phyloP scores from a whole-genome alignment of 2,797 vertebrate genomes.

The Gephyroberyx darwinii region DNA sequence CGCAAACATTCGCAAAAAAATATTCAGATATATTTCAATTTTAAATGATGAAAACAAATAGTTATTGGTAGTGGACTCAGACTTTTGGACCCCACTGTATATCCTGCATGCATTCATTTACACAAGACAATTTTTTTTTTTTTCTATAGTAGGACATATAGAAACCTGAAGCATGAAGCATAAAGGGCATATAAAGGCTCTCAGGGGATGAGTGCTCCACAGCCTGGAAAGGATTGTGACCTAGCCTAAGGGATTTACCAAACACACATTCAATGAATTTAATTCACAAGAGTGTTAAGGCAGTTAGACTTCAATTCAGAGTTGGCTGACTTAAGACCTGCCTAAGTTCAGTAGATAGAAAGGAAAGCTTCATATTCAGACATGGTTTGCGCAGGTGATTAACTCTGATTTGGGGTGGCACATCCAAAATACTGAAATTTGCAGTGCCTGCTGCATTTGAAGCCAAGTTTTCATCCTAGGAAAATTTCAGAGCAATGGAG shows the following conservation, averaged over 20 bases:
- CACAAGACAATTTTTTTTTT: conserved; percentile 21
- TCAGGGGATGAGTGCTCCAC: conserved; percentile 28
- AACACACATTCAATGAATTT: conserved; percentile 26
- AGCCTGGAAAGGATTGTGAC: conserved; percentile 30
- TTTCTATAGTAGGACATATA: conserved; percentile 32
- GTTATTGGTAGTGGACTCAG: too few species aligned
- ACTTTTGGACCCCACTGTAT: too few species aligned
- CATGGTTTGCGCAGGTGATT: background rate
- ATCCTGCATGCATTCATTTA: conserved; percentile 38
- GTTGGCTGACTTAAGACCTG: conserved; percentile 17
- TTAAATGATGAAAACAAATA: too few species aligned
- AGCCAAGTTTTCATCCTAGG: background rate
- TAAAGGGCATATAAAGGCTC: conserved; percentile 23
- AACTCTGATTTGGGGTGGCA: background rate
- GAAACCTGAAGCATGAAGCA: conserved; percentile 41
- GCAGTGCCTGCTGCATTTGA: background rate
- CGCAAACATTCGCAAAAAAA: too few species aligned
- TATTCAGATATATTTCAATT: too few species aligned
- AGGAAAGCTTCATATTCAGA: background rate
- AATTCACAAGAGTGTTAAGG: conserved; percentile 30
- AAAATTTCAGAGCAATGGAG: background rate
- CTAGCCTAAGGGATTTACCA: conserved; percentile 39
- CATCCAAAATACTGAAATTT: conserved; percentile 2
- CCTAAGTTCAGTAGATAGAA: conserved; percentile 14
- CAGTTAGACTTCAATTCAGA: conserved; percentile 24